Evolutionary conservation across 2,888 invertebrate genomes (phyloP).

Genomic region (Epirrhoe tristata): DNA sequence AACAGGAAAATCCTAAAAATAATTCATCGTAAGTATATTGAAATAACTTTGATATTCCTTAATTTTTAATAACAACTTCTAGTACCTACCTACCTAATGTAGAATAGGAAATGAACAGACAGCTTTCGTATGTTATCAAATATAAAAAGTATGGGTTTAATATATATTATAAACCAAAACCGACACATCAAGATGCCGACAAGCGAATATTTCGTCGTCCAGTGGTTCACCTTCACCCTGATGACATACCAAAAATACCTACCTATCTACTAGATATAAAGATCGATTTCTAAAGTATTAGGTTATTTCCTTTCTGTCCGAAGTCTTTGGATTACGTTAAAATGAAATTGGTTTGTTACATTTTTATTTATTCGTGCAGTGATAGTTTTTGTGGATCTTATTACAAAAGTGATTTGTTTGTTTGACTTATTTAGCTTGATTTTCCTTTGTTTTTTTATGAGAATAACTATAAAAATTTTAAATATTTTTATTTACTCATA

Average conservation of each 20-base stretch:
- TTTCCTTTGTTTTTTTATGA: too few species aligned
- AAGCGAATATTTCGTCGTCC: slow-evolving; percentile 41
- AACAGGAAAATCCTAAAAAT: too few species aligned
- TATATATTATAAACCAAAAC: slow-evolving; percentile 12
- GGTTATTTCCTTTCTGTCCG: slow-evolving; percentile 52
- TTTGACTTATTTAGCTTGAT: background rate
- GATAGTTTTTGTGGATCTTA: slow-evolving; percentile 2
- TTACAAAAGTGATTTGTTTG: background rate
- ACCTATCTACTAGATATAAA: slow-evolving; percentile 52
- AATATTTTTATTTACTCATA: too few species aligned
- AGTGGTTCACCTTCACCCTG: slow-evolving; percentile 64
- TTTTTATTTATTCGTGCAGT: slow-evolving; percentile 42
- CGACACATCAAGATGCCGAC: slow-evolving; percentile 41
- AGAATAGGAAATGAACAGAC: background rate
- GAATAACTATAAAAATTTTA: too few species aligned
- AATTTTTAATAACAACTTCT: too few species aligned
- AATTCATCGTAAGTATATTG: too few species aligned
- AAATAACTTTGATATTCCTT: too few species aligned
- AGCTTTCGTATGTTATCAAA: background rate
- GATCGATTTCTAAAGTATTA: slow-evolving; percentile 46
- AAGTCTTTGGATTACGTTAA: slow-evolving; percentile 48
- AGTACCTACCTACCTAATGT: too few species aligned
- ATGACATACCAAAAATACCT: slow-evolving; percentile 38
- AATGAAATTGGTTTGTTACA: slow-evolving; percentile 63
- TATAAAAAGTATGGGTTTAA: background rate